Evolutionary conservation across 1,140 invertebrate genomes (phyloP).

Genomic region (Agrilus planipennis): DNA sequence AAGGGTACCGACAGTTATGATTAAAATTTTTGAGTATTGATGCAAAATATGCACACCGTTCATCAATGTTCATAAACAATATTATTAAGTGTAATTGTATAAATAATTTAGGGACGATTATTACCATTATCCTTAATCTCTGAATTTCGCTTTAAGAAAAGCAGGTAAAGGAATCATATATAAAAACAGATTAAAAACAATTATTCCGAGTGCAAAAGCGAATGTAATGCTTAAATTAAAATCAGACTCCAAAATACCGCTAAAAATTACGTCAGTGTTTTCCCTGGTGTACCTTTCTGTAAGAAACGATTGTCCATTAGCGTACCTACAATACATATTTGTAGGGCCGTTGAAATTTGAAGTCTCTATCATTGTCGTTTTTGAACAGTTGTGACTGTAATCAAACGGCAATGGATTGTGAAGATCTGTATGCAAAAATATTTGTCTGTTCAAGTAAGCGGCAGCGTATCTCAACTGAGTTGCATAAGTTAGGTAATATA

Average conservation of each 20-base stretch:
- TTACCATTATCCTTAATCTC: no score
- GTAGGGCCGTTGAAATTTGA: constrained; percentile 31
- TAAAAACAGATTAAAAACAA: constrained; percentile 71
- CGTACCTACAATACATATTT: constrained; percentile 41
- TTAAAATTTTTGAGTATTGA: no score
- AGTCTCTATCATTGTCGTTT: constrained; percentile 38
- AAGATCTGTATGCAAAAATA: constrained; percentile 46
- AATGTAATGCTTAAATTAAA: constrained; percentile 73
- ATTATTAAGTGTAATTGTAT: no score
- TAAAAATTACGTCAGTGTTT: constrained; percentile 43
- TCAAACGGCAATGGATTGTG: constrained; percentile 39
- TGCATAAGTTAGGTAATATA: constrained; percentile 66
- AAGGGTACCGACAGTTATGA: no score
- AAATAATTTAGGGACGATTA: no score
- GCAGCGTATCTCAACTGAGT: constrained; percentile 67
- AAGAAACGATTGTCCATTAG: constrained; percentile 59
- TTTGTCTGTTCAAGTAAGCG: constrained; percentile 53
- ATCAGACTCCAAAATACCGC: constrained; percentile 53
- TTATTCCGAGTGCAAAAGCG: constrained; percentile 67
- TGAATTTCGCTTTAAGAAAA: constrained; percentile 81
- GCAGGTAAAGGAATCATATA: constrained; percentile 75
- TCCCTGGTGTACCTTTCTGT: constrained; percentile 59
- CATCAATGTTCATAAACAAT: no score
- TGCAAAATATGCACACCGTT: no score
- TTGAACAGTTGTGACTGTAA: constrained; percentile 40